Conservation (phyloP, 2,888 invertebrate species). For the Monopis laevigella region DNA sequence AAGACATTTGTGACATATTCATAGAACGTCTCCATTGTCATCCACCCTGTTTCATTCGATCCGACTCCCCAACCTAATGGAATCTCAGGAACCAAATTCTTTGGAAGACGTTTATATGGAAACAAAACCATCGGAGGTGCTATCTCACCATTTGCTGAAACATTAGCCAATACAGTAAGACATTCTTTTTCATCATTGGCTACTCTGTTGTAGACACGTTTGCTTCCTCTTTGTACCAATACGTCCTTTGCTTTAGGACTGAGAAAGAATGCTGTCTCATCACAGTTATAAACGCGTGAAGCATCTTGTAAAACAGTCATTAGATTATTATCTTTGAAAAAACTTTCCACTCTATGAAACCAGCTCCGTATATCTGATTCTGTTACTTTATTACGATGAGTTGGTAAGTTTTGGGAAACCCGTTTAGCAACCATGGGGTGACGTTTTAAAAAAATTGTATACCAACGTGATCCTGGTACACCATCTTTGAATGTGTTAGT, state of each 20-base stretch:
- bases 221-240: conserved; percentile 19
- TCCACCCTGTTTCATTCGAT: conserved; percentile 18
- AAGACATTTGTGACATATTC: conserved; percentile 19
- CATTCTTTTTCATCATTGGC: conserved; percentile 18
- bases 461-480: conserved; percentile 34
- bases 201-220: conserved; percentile 18
- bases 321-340: conserved; percentile 12
- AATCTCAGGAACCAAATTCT: conserved; percentile 9
- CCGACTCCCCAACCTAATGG: conserved; percentile 14
- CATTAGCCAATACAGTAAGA: conserved; percentile 17
- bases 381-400: neutral
- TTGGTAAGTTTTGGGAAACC: conserved; percentile 25
- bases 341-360: conserved; percentile 12
- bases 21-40: conserved; percentile 18
- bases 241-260: conserved; percentile 20
- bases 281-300: conserved; percentile 18
- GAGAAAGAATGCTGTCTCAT: conserved; percentile 20
- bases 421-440: conserved; percentile 25
- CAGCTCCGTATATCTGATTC: conserved; percentile 11
- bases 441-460: conserved; percentile 26
- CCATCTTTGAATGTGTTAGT: no score
- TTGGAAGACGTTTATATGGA: conserved; percentile 15
- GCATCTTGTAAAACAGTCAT: conserved; percentile 12
- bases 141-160: conserved; percentile 16
- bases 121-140: conserved; percentile 19